Percentiles rank a stretch among this genome's conserved stretches.
phyloP scores from a whole-genome alignment of 1,140 invertebrate genomes.

The Pogonomyrmex californicus region DNA sequence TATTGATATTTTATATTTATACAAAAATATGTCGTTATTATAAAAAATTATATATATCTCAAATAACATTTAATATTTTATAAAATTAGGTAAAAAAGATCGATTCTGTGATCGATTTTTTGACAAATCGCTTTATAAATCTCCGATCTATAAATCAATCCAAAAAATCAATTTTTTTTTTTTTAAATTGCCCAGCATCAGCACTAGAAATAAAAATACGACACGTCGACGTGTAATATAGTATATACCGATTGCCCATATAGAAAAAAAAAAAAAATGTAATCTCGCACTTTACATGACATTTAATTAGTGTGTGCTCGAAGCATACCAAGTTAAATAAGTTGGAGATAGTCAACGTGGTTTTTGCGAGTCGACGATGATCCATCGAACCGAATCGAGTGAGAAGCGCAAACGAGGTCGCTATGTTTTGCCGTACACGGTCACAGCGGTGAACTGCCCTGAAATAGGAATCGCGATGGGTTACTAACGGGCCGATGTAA shows the following conservation, averaged over 20 bases:
- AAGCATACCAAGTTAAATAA: neutral
- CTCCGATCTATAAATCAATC: too few relatives aligned
- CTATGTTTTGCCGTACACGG: constrained; percentile 22
- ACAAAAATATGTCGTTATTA: too few relatives aligned
- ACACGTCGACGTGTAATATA: neutral
- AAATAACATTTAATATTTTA: too few relatives aligned
- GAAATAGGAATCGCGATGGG: constrained; percentile 19
- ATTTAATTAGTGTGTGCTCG: neutral
- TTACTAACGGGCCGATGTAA: neutral
- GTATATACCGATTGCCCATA: neutral
- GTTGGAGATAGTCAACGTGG: neutral
- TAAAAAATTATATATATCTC: too few relatives aligned
- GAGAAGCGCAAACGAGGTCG: constrained; percentile 33
- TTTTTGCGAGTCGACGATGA: constrained; percentile 24
- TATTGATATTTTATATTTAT: too few relatives aligned
- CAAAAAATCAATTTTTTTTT: too few relatives aligned
- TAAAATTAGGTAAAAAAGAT: too few relatives aligned
- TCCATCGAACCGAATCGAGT: neutral
- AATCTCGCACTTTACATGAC: neutral
- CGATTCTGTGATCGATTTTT: too few relatives aligned
- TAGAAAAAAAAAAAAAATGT: too few relatives aligned
- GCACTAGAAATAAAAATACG: too few relatives aligned
- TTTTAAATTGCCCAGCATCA: too few relatives aligned
- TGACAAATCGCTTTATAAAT: too few relatives aligned
- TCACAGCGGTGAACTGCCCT: constrained; percentile 16